These are phyloP conservation scores for Chrysomela aeneicollis DNA, from an alignment of 2,888 invertebrate species.

Conservation along the genomic window DNA sequence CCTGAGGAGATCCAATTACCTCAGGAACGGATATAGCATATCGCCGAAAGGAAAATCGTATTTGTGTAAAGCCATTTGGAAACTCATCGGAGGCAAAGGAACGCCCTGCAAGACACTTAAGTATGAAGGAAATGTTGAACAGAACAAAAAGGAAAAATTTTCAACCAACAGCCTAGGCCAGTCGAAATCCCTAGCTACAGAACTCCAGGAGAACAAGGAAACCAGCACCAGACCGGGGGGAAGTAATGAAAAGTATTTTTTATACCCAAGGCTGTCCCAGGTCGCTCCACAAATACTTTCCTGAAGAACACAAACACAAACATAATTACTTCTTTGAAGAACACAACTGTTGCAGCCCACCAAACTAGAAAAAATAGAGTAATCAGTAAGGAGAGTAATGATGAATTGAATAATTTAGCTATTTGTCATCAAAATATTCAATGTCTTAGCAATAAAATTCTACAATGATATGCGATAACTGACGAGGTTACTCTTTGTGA, in stretches of 20 bases:
- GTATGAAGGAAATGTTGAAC: background rate
- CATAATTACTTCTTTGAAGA: background rate
- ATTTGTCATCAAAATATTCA: too few species aligned
- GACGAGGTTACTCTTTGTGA: too few species aligned
- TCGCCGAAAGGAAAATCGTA: background rate
- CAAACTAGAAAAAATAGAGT: too few species aligned
- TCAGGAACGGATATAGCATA: background rate
- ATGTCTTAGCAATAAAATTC: too few species aligned
- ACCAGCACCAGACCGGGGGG: background rate
- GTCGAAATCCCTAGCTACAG: constrained; percentile 8
- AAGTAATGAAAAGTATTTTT: background rate
- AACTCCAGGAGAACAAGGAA: background rate
- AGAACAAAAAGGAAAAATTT: background rate
- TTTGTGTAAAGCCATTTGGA: constrained; percentile 2
- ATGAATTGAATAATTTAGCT: too few species aligned
- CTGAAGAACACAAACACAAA: too few species aligned
- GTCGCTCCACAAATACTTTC: background rate
- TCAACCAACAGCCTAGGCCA: background rate
- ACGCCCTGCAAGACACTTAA: background rate
- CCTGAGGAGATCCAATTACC: too few species aligned
- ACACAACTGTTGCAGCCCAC: too few species aligned
- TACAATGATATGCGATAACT: too few species aligned
- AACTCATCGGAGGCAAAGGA: background rate
- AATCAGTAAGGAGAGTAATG: too few species aligned
- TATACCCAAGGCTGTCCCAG: constrained; percentile 6